Base-by-base conservation (phyloP, 1,140 invertebrate genomes). In the Cydia amplana region DNA sequence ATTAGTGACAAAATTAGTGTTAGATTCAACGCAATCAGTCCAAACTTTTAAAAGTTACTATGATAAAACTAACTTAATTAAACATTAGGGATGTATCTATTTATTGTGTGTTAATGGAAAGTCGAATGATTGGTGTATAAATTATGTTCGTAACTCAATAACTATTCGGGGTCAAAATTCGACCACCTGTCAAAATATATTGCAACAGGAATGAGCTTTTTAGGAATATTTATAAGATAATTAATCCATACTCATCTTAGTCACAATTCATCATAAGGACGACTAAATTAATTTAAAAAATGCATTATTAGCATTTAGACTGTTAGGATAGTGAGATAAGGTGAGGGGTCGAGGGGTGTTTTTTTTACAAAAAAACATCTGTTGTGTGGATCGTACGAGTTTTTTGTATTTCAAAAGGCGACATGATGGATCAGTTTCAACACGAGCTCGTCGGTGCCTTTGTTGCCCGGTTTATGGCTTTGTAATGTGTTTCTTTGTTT, bases 351-450 rank as follows among this genome's bases (percentile, higher is more conserved):
- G 85, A 80, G 87, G 87, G 85, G 86, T 79, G 83, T 77, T 85
- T 91, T 91, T 81, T 92, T 91, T 91, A 88, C 80, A 72, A 88
- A 72, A 88, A 91, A 90, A 89, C 91, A 92, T 92, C 91, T 92
- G 91, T 92, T 92, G 88, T 91, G 84, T 90, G 82, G 78, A 86
- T 86, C 85, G 84, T 87, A 88, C 86, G 88, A 88, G 87, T 89
- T 84, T 90, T 92, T 91, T 91, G 87, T 90, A 90, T 92, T 91
- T 91, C 86, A 91, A 91, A 92, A 92, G 90, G 89, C 91, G 90
- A 91, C 91, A 91, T 91, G 91, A 92, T 91, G 90, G 90, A 92
- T 92, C 91, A 91, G 91, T 91, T 91, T 92, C 91, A 92, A 92
- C 91, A 90, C 90, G 85, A 91, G 91, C 84, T 87, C 83, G 89